Percentiles rank a stretch among this genome's conserved stretches.
phyloP scores from a whole-genome alignment of 2,888 invertebrate species.

The Dynastes grantii region DNA sequence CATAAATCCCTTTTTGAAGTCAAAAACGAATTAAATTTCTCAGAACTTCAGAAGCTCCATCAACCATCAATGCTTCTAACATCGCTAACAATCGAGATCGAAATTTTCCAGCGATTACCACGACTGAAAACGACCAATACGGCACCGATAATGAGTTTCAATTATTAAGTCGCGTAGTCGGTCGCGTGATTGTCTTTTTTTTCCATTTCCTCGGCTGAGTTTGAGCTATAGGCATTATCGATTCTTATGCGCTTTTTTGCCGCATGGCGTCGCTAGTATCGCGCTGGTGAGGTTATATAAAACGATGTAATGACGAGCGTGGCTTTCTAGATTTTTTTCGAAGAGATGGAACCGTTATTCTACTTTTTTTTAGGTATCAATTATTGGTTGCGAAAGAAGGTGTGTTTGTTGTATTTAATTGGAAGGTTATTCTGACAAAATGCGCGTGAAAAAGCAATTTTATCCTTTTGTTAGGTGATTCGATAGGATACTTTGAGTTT shows the following conservation, averaged over 20 bases:
- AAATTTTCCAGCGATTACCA: constrained; percentile 30
- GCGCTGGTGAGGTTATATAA: constrained; percentile 6
- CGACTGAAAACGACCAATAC: constrained; percentile 3
- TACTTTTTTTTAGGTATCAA: constrained; percentile 8
- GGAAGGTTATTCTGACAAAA: no score
- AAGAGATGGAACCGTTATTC: neutral
- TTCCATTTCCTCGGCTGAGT: neutral
- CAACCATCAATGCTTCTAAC: no score
- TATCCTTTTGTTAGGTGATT: neutral
- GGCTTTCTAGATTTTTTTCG: constrained; percentile 19
- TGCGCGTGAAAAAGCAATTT: neutral
- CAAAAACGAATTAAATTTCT: constrained; percentile 21
- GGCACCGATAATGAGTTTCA: constrained; percentile 27
- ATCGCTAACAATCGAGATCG: neutral
- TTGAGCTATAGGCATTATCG: neutral
- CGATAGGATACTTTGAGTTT: neutral
- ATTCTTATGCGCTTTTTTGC: constrained; percentile 11
- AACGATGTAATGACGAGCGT: neutral
- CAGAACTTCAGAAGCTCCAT: constrained; percentile 4
- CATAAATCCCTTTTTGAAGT: neutral
- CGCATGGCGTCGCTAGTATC: constrained; percentile 5
- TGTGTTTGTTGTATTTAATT: no score
- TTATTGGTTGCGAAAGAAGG: neutral
- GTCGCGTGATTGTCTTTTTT: constrained; percentile 22
- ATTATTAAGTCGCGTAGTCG: constrained; percentile 14